A percentile compares a stretch with the other conserved stretches of the same genome.
phyloP scores from a whole-genome alignment of 37 sponge, comb jelly and placozoan species.

The Mnemiopsis leidyi region DNA sequence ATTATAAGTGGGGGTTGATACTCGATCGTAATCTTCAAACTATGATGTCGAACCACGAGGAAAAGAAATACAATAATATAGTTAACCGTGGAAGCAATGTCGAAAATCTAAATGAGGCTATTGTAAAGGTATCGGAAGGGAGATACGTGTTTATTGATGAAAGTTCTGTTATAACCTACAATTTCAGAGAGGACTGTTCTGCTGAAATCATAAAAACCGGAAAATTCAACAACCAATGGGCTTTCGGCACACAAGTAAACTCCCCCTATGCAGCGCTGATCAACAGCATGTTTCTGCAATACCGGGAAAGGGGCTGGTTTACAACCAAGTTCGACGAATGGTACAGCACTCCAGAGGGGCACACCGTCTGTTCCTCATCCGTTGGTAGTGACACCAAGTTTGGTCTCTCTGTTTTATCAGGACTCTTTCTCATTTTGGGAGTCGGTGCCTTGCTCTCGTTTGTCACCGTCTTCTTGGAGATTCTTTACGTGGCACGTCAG shows the following conservation, averaged over 20 bases:
- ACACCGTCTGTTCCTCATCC: background rate
- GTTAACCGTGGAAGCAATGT: background rate
- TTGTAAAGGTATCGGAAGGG: background rate
- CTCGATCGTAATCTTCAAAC: background rate
- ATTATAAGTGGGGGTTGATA: constrained; percentile 4
- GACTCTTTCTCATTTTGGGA: background rate
- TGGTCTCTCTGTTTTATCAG: background rate
- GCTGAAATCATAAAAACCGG: background rate
- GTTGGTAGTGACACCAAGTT: background rate
- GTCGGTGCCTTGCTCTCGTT: background rate
- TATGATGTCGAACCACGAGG: background rate
- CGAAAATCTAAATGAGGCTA: background rate
- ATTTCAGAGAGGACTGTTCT: background rate
- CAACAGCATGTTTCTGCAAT: background rate
- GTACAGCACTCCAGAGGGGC: background rate
- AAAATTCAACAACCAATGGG: constrained; percentile 5
- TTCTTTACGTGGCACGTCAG: background rate
- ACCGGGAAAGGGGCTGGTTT: background rate
- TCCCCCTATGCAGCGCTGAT: background rate
- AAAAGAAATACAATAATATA: background rate
- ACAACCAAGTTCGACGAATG: background rate
- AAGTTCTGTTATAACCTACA: background rate
- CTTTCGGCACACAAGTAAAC: background rate
- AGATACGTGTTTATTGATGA: background rate
- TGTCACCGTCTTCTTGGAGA: background rate